These are phyloP conservation scores for Lethenteron reissneri DNA, from an alignment of 2,113 vertebrate species.

Conservation along the genomic window DNA sequence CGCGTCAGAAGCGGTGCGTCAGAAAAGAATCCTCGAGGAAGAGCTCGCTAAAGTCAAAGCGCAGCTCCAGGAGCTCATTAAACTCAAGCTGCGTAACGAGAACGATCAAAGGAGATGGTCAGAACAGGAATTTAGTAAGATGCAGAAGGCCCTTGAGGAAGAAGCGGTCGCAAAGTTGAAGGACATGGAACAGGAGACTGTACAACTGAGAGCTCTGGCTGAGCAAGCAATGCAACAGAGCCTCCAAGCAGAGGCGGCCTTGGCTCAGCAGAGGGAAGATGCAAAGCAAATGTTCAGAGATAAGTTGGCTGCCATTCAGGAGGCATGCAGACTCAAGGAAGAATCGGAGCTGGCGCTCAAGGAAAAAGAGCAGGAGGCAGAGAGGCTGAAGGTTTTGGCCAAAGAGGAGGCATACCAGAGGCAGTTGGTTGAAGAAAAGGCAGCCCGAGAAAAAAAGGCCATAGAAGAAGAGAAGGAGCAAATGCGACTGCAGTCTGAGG, in stretches of 20 bases:
- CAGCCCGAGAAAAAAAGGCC: conserved; percentile 67
- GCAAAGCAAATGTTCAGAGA: conserved; percentile 79
- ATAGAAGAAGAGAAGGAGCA: conserved; percentile 60
- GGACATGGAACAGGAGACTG: conserved; percentile 68
- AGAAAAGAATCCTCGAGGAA: conserved; percentile 56
- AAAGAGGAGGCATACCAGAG: conserved; percentile 83
- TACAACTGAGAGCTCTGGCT: conserved; percentile 43
- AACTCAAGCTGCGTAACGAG: conserved; percentile 48
- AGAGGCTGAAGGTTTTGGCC: conserved; percentile 57
- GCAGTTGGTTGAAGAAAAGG: conserved; percentile 69
- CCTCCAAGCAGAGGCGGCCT: conserved; percentile 67
- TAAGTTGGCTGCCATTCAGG: conserved; percentile 60
- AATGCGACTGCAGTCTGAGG: conserved; percentile 58
- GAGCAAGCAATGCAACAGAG: conserved; percentile 75
- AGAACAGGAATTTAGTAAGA: conserved; percentile 28
- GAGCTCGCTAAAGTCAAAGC: conserved; percentile 65
- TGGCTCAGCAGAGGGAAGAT: conserved; percentile 47
- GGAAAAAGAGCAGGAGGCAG: conserved; percentile 86
- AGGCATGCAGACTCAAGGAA: conserved; percentile 55
- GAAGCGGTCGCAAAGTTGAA: conserved; percentile 52
- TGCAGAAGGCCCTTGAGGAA: conserved; percentile 59
- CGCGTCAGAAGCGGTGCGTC: conserved; percentile 40
- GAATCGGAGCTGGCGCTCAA: conserved; percentile 72
- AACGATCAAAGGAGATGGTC: conserved; percentile 60
- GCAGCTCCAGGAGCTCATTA: conserved; percentile 62